A percentile compares a stretch with the other conserved stretches of the same genome.
These are phyloP conservation scores for Ardeotis arabs DNA, from an alignment of 2,113 vertebrate species.

Conservation along the genomic window DNA sequence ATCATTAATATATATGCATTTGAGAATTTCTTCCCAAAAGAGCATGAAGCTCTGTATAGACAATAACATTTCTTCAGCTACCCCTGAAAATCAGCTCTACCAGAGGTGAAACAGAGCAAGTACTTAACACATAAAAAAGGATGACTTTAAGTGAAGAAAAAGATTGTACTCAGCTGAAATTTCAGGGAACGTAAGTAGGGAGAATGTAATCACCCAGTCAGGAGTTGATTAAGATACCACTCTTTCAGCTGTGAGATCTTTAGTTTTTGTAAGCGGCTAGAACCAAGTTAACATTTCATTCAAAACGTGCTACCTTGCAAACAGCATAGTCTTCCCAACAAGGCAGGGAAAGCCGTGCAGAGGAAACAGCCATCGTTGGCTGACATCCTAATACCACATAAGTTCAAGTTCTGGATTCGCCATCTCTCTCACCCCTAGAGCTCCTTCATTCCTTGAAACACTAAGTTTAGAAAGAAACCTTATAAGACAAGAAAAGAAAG, in stretches of 20 bases:
- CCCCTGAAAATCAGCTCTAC: neutral
- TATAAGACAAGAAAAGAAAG: neutral
- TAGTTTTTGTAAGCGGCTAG: neutral
- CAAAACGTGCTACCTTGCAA: neutral
- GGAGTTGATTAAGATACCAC: neutral
- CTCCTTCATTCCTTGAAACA: neutral
- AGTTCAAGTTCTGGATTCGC: neutral
- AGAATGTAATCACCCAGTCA: neutral
- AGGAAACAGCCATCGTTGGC: neutral
- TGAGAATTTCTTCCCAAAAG: neutral
- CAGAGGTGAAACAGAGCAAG: conserved; percentile 21
- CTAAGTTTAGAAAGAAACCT: neutral
- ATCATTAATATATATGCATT: neutral
- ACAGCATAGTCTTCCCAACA: neutral
- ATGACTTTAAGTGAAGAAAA: neutral
- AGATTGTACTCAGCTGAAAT: conserved; percentile 4
- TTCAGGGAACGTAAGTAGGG: neutral
- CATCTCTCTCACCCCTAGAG: neutral
- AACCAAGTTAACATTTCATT: neutral
- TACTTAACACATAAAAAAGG: neutral
- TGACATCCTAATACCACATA: neutral
- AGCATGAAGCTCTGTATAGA: neutral
- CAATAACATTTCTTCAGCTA: neutral
- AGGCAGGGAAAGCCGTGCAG: neutral
- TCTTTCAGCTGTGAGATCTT: neutral